Conservation (phyloP, 2,113 vertebrate genomes). For the Pteropus alecto region DNA sequence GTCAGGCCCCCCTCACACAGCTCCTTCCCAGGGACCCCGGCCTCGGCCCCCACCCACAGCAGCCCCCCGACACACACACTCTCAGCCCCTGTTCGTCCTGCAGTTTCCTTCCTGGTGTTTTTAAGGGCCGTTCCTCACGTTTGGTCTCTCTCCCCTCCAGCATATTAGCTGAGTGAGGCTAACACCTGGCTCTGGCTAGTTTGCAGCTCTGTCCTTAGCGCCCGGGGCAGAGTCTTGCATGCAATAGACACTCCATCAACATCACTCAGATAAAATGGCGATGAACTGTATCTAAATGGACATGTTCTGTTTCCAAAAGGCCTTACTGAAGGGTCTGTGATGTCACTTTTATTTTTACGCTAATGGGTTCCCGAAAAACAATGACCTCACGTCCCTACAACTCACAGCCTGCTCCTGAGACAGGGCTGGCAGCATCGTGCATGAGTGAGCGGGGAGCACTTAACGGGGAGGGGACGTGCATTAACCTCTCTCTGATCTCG, state of each 20-base stretch:
- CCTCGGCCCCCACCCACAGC: background rate
- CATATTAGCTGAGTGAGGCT: background rate
- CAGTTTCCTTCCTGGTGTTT: background rate
- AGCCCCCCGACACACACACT: no score
- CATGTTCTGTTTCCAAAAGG: background rate
- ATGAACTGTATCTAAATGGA: background rate
- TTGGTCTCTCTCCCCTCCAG: background rate
- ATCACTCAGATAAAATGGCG: background rate
- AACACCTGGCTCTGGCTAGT: no score
- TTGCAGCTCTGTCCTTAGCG: background rate
- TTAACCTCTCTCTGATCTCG: background rate
- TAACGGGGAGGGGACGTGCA: background rate
- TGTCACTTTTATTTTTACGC: background rate
- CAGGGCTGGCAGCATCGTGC: rapidly evolving
- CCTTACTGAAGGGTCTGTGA: background rate
- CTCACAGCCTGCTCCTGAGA: background rate
- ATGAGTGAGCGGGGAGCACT: rapidly evolving
- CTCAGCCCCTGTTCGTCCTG: background rate
- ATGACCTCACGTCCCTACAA: background rate
- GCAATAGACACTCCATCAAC: rapidly evolving
- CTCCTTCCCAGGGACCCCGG: rapidly evolving
- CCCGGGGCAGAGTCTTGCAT: background rate
- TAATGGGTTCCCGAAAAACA: background rate
- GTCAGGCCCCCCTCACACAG: background rate
- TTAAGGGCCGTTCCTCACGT: rapidly evolving